Evolutionary conservation across 2,888 invertebrate genomes (phyloP).

Genomic region (Rhagophthalmus giganteus): DNA sequence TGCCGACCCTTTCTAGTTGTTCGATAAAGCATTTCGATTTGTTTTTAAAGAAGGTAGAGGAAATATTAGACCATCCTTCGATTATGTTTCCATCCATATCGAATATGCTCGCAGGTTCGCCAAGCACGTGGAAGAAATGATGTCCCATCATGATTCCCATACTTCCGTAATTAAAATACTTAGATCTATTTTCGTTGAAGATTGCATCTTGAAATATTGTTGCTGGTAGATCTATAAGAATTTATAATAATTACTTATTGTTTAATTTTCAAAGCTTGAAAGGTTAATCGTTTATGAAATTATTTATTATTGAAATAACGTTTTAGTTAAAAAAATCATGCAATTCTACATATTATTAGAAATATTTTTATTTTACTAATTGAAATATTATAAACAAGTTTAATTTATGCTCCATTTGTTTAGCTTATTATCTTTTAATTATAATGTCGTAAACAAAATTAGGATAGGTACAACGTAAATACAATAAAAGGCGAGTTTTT

Average conservation of each 20-base stretch:
- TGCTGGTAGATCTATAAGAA: conserved; percentile 65
- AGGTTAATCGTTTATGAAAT: too few species aligned
- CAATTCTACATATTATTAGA: too few species aligned
- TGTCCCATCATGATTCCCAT: conserved; percentile 87
- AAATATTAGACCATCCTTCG: neutral
- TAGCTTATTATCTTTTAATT: too few species aligned
- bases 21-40: conserved; percentile 7
- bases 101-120: conserved; percentile 6
- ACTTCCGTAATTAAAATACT: conserved; percentile 84
- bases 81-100: conserved; percentile 7
- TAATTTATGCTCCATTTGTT: too few species aligned
- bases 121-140: conserved; percentile 85
- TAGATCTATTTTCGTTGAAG: conserved; percentile 80
- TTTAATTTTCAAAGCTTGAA: too few species aligned
- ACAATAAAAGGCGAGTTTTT: too few species aligned
- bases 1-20: conserved; percentile 4
- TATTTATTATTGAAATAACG: too few species aligned
- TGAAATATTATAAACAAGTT: too few species aligned
- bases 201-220: conserved; percentile 86
- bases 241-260: neutral
- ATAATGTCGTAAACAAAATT: too few species aligned
- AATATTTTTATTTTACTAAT: too few species aligned
- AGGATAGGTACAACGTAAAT: too few species aligned
- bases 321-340: too few species aligned
- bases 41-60: neutral